These are phyloP conservation scores for Palythoa heliodiscus DNA, from an alignment of 92 coral and sea anemone genomes.

Conservation along the genomic window DNA sequence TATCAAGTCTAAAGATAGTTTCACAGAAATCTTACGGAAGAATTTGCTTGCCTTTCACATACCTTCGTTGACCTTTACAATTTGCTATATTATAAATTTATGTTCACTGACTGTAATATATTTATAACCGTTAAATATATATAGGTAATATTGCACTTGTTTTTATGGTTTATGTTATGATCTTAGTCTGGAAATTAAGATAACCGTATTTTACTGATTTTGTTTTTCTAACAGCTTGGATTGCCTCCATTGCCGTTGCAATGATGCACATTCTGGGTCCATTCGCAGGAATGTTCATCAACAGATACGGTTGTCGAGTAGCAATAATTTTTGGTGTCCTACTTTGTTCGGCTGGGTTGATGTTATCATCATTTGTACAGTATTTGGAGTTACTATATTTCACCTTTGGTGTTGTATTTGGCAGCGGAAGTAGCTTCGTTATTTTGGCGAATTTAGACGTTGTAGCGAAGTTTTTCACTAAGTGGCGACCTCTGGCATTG, in stretches of 20 bases:
- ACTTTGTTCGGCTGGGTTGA: constrained; percentile 39
- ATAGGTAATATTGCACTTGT: too few relatives aligned
- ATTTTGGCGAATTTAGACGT: background rate
- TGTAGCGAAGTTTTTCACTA: constrained; percentile 23
- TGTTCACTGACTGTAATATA: too few relatives aligned
- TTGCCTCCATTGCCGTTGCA: constrained; percentile 24
- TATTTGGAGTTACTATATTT: constrained; percentile 37
- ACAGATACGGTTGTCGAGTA: constrained; percentile 48
- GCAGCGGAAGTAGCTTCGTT: constrained; percentile 16
- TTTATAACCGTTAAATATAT: too few relatives aligned
- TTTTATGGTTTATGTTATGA: too few relatives aligned
- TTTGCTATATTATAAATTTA: too few relatives aligned
- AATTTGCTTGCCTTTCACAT: too few relatives aligned
- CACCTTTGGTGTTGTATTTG: constrained; percentile 37
- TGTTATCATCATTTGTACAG: constrained; percentile 45
- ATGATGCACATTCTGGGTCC: constrained; percentile 32
- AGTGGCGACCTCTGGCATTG: constrained; percentile 41
- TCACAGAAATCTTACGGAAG: too few relatives aligned
- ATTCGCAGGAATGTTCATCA: constrained; percentile 31
- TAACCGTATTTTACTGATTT: background rate
- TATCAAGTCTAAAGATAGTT: too few relatives aligned
- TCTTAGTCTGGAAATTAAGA: background rate
- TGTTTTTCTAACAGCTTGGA: constrained; percentile 34
- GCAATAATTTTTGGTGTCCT: constrained; percentile 20
- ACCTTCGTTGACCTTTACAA: too few relatives aligned